phyloP scores from a whole-genome alignment of 1,140 invertebrate genomes.

The Ceratina japonica region DNA sequence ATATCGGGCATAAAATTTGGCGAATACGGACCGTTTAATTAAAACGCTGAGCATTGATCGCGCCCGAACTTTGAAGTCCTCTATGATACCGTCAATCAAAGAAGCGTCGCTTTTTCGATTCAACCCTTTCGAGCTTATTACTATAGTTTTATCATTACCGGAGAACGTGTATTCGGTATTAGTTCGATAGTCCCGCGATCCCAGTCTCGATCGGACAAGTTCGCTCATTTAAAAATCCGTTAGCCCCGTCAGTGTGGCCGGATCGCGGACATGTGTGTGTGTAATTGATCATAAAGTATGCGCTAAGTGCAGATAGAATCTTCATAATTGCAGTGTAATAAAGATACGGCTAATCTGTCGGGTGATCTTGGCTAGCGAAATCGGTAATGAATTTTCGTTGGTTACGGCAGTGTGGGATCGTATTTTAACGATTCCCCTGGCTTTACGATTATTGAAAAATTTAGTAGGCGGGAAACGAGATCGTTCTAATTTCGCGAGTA shows the following conservation, averaged over 20 bases:
- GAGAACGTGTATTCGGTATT: background rate
- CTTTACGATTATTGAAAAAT: slow-evolving; percentile 18
- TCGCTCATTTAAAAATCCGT: slow-evolving; percentile 16
- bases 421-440: background rate
- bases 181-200: background rate
- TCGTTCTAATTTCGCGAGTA: background rate
- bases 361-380: background rate
- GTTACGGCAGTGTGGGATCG: background rate
- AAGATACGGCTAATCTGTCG: slow-evolving; percentile 31
- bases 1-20: background rate
- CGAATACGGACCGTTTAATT: background rate
- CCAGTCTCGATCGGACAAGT: background rate
- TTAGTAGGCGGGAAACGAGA: background rate
- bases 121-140: too few species aligned
- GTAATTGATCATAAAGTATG: slow-evolving; percentile 24
- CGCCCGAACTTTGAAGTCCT: background rate
- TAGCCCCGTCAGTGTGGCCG: slow-evolving; percentile 1
- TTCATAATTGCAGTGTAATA: slow-evolving; percentile 29
- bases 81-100: background rate
- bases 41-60: background rate
- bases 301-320: slow-evolving; percentile 2
- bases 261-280: background rate
- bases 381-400: slow-evolving; percentile 12
- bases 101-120: too few species aligned
- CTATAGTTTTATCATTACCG: too few species aligned